Evolutionary conservation across 2,113 vertebrate species (phyloP), one percentile per base, ranked within the genome.

Genomic region (Leptocoma aspasia): DNA sequence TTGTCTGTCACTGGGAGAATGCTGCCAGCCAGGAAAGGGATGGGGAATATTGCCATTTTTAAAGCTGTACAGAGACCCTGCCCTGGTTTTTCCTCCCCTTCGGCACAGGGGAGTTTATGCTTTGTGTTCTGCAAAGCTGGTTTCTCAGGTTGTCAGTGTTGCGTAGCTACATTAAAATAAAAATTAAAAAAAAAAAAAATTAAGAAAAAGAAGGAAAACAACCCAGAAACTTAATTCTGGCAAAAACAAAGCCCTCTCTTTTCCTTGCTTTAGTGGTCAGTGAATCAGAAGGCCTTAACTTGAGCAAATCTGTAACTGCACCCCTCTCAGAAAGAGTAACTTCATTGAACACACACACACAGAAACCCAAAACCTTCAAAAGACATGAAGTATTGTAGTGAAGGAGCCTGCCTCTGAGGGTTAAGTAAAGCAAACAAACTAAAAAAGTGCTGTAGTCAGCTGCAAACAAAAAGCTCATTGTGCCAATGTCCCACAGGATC

Each of bases 391-490:
- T 79, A 96, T 97, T 73, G 39, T 86, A 76, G 80, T 88, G 89
- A 95, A 92, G 68, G 94, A 94, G 86, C 86, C 93, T 98, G 92
- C 90, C 86, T 77, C 50, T 63, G 47, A 87, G 73, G 90, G 86
- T 95, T 97, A 97, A 97, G 94, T 97, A 95, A 95, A 97, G 96
- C 89, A 97, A 97, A 97, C 80, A 96, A 95, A 96, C 84, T 95
- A 90, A 96, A 95, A 76, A 97, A 69, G 45, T 86, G 90, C 86
- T 91, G 81, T 63, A 95, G 54, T 70, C 81, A 94, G 94, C 92
- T 90, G 82, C 87, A 97, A 94, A 98, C 97, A 98, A 96, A 96
- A 97, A 90, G 96, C 52, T 95, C 93, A 80, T 97, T 98, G 97
- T 98, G 76, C 78, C 61, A 50, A 23, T 61, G 72, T 94, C 91